Evolutionary conservation across 2,797 vertebrate genomes (phyloP).

Genomic region (Gobionotothen gibberifrons): DNA sequence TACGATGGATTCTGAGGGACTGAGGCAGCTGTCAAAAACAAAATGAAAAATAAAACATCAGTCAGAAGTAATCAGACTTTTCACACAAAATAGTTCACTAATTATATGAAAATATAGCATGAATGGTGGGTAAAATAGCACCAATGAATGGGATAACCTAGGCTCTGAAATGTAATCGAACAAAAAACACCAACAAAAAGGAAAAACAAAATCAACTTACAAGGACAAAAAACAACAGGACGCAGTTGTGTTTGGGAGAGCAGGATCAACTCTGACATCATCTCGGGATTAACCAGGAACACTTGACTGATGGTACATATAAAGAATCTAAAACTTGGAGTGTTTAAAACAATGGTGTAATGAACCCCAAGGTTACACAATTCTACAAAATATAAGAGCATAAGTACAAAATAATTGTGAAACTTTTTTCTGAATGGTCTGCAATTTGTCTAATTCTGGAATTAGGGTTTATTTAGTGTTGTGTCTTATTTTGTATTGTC

Average conservation of each 20-base stretch:
- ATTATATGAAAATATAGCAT: neutral
- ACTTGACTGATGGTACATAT: slow-evolving; percentile 68
- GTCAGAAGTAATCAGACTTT: slow-evolving; percentile 3
- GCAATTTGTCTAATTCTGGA: slow-evolving; percentile 55
- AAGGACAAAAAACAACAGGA: slow-evolving; percentile 76
- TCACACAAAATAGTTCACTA: neutral
- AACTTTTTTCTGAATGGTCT: slow-evolving; percentile 42
- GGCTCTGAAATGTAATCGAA: slow-evolving; percentile 22
- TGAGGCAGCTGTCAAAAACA: slow-evolving; percentile 69
- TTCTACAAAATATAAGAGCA: slow-evolving; percentile 54
- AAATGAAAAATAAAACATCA: slow-evolving; percentile 33
- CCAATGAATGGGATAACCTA: slow-evolving; percentile 3
- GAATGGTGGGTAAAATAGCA: neutral
- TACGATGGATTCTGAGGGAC: slow-evolving; percentile 52
- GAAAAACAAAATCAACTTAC: slow-evolving; percentile 79
- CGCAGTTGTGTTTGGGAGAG: slow-evolving; percentile 72
- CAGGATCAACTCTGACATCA: slow-evolving; percentile 81
- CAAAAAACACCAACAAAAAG: slow-evolving; percentile 17
- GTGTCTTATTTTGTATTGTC: slow-evolving; percentile 63
- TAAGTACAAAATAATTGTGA: slow-evolving; percentile 51
- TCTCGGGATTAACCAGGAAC: slow-evolving; percentile 81
- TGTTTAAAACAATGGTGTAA: slow-evolving; percentile 60
- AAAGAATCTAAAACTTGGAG: slow-evolving; percentile 54
- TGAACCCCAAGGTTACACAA: slow-evolving; percentile 50
- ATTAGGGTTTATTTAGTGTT: slow-evolving; percentile 56